These are phyloP conservation scores for Nasonovia ribisnigri DNA, from an alignment of 2,888 invertebrate species.

Conservation along the genomic window DNA sequence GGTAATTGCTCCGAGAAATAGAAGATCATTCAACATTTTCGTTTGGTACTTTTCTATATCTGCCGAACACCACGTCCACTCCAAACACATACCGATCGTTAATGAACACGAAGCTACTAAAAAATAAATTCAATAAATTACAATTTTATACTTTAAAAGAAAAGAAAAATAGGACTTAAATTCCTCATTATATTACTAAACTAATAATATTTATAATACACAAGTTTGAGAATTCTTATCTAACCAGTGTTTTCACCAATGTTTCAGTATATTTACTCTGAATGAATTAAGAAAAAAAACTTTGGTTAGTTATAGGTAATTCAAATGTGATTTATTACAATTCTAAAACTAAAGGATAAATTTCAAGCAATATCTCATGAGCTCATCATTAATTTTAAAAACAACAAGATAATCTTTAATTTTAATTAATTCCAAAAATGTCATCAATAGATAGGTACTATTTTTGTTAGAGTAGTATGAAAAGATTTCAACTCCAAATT, in stretches of 20 bases:
- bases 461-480: not conserved
- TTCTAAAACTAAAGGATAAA: too few species aligned
- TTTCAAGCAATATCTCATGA: too few species aligned
- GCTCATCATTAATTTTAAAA: too few species aligned
- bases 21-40: not conserved
- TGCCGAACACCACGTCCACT: constrained; percentile 7
- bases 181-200: too few species aligned
- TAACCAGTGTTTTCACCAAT: not conserved
- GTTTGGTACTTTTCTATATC: not conserved
- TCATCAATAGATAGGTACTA: not conserved
- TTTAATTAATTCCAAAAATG: too few species aligned
- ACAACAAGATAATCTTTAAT: not conserved
- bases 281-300: too few species aligned
- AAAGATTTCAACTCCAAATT: not conserved
- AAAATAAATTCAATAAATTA: not conserved
- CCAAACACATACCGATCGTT: constrained; percentile 36
- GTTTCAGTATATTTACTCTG: too few species aligned
- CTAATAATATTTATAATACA: not conserved
- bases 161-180: too few species aligned
- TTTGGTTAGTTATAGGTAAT: not conserved
- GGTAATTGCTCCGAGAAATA: not conserved
- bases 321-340: not conserved
- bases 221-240: not conserved
- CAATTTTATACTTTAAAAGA: too few species aligned
- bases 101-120: constrained; percentile 30